phyloP scores from a whole-genome alignment of 2,797 vertebrate genomes.

The Microcaecilia unicolor region DNA sequence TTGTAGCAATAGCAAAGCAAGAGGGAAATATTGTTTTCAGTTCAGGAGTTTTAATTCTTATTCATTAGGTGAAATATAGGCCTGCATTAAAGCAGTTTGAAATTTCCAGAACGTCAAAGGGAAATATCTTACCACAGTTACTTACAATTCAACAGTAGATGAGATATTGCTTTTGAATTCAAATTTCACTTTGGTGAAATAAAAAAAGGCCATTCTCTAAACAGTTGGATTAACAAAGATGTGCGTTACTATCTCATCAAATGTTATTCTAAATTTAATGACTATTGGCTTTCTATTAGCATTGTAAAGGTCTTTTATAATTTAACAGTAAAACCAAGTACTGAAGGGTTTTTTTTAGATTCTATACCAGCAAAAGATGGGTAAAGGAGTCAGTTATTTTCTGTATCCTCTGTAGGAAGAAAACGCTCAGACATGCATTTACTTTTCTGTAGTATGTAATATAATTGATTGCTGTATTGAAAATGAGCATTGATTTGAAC shows the following conservation, averaged over 20 bases:
- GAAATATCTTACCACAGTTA: no score
- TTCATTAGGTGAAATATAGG: no score
- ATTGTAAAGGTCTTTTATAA: constrained; percentile 32
- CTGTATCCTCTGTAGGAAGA: no score
- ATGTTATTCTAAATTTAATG: constrained; percentile 37
- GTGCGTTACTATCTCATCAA: constrained; percentile 34
- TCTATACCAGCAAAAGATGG: constrained; percentile 22
- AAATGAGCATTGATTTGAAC: constrained; percentile 16
- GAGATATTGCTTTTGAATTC: constrained; percentile 21
- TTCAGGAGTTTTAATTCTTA: no score
- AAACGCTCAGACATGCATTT: constrained; percentile 14
- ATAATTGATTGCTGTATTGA: constrained; percentile 8
- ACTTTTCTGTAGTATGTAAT: constrained; percentile 3
- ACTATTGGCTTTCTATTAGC: constrained; percentile 11
- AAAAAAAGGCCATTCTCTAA: constrained; percentile 16
- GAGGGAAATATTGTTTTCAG: no score
- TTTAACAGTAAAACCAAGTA: constrained; percentile 27
- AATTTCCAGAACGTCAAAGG: no score
- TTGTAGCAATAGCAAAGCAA: no score
- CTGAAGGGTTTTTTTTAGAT: constrained; percentile 29
- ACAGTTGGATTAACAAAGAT: constrained; percentile 26
- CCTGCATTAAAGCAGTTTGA: no score
- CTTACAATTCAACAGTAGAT: not conserved
- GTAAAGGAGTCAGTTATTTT: constrained; percentile 20
- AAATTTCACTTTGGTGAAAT: constrained; percentile 3